phyloP scores from a whole-genome alignment of 1,140 invertebrate genomes.

The Acromyrmex charruanus region DNA sequence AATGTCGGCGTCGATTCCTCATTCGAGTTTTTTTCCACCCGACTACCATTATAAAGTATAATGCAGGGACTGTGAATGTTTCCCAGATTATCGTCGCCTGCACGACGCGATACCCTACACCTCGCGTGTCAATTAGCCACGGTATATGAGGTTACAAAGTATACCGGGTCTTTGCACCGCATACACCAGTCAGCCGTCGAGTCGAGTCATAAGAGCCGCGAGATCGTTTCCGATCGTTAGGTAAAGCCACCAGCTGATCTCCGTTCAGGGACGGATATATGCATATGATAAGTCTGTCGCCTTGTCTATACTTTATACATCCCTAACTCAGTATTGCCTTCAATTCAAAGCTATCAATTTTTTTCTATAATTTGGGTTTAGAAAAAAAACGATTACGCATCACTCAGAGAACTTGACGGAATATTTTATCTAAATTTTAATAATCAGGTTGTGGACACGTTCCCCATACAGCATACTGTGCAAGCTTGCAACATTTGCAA shows the following conservation, averaged over 20 bases:
- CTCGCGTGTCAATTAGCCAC: conserved; percentile 84
- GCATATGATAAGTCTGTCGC: background rate
- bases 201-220: conserved; percentile 61
- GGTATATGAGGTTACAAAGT: conserved; percentile 79
- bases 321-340: background rate
- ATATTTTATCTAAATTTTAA: background rate
- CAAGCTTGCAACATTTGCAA: too few relatives aligned
- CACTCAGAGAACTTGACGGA: background rate
- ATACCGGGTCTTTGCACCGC: conserved; percentile 76
- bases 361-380: background rate
- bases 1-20: conserved; percentile 74
- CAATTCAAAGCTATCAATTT: background rate
- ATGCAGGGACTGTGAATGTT: conserved; percentile 77
- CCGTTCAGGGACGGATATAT: conserved; percentile 29
- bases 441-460: background rate
- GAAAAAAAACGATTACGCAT: background rate
- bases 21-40: conserved; percentile 45
- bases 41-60: conserved; percentile 82
- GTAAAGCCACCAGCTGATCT: conserved; percentile 67
- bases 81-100: conserved; percentile 80
- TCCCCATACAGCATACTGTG: too few relatives aligned
- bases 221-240: conserved; percentile 73
- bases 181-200: conserved; percentile 50
- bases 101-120: conserved; percentile 75
- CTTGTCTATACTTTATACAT: background rate